Percentiles rank a stretch among this genome's conserved stretches.
Conservation (phyloP, 2,888 invertebrate species). For the Merodon equestris region DNA sequence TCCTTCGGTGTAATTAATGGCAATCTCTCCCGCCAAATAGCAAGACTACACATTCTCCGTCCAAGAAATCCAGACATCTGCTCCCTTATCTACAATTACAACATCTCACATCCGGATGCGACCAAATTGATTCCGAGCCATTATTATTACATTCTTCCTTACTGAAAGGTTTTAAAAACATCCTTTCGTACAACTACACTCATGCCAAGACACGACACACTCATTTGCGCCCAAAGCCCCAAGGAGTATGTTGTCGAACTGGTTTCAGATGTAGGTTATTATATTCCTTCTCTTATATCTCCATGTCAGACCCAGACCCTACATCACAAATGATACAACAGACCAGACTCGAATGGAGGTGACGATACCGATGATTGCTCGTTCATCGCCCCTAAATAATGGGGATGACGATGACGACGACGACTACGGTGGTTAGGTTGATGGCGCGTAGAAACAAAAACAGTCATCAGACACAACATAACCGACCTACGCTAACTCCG, state of each 20-base stretch:
- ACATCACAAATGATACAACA: no score
- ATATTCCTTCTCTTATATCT: constrained; percentile 31
- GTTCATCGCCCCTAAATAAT: no score
- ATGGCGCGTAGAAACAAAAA: constrained; percentile 32
- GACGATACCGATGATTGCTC: constrained; percentile 12
- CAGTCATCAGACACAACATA: constrained; percentile 60
- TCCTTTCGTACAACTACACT: constrained; percentile 46
- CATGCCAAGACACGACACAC: no score
- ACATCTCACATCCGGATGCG: constrained; percentile 43
- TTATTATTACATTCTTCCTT: constrained; percentile 45
- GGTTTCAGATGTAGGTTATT: constrained; percentile 58
- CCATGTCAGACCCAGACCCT: no score
- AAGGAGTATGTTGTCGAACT: no score
- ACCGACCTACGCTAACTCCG: constrained; percentile 66
- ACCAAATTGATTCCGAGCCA: constrained; percentile 13
- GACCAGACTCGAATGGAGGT: no score
- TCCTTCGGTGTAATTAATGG: no score
- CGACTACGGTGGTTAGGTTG: constrained; percentile 26
- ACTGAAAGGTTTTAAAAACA: constrained; percentile 36
- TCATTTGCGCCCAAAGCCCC: background rate
- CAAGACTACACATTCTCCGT: no score
- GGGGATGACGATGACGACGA: constrained; percentile 24
- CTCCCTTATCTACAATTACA: constrained; percentile 48
- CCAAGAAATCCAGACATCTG: constrained; percentile 61
- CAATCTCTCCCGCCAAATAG: no score